Conservation (phyloP, 2,888 invertebrate genomes). For the Sepiola atlantica region DNA sequence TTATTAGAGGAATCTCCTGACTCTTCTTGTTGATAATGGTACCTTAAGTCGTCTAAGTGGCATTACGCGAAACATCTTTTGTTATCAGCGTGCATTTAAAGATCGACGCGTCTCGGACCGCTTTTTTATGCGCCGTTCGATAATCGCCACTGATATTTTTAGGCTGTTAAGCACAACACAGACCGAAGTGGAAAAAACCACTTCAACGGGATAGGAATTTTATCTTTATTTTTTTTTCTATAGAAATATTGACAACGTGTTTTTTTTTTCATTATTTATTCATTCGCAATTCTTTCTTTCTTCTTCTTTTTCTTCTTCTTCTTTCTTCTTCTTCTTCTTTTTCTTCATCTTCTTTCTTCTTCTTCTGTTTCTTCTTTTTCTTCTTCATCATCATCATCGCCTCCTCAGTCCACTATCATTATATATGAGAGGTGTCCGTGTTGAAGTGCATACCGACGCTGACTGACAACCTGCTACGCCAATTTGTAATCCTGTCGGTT, state of each 20-base stretch:
- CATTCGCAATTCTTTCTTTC: no score
- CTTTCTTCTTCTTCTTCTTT: neutral
- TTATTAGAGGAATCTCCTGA: neutral
- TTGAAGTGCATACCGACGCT: no score
- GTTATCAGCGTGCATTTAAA: neutral
- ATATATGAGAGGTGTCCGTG: no score
- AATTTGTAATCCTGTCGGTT: no score
- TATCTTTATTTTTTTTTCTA: neutral
- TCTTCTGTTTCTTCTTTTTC: neutral
- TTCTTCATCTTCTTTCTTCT: neutral
- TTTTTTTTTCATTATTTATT: no score
- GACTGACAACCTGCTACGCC: no score
- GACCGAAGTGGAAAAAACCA: no score
- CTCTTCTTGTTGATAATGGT: neutral
- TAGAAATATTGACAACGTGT: no score
- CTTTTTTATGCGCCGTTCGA: neutral
- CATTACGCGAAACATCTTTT: neutral
- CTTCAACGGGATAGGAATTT: neutral
- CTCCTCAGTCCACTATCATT: no score
- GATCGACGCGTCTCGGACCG: neutral
- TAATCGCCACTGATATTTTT: neutral
- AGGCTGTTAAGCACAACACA: neutral
- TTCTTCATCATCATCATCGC: no score
- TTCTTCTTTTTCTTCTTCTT: no score
- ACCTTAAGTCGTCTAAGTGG: neutral